Base-by-base conservation (phyloP, 1,140 invertebrate genomes). In the Metopolophium dirhodum region DNA sequence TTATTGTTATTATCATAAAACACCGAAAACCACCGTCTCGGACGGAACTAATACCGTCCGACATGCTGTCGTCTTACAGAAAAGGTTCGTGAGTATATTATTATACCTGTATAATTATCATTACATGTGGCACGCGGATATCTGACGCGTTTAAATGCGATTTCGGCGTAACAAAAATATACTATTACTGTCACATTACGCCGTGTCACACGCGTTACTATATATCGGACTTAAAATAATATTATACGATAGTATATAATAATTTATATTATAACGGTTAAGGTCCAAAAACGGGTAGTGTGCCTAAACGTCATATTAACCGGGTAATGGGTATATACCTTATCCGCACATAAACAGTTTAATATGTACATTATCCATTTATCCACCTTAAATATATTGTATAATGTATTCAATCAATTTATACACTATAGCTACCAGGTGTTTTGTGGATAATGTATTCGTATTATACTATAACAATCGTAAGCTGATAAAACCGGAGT, bases 11-110 rank as follows among this genome's bases (percentile, higher is more conserved):
- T 37, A 83, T 83, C 1, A 37, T 37, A 37, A 37, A 37, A 83
- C 22, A 6, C 37, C 82, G 35, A 41, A 37, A 83, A 83, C 22
- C 82, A 23, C 20, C 22, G 22, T 83, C 35, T 83, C 35, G 82
- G 37, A 41, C n/a, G 82, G 35, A 8, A 83, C 1, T 41, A 3
- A 4, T 85, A 26, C 37, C 35, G 18, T 9, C 22, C 8, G 57
- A 86, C 8, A 93, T 93, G 91, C 22, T 93, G 54, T 93, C 91
- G 68, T 92, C 91, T 51, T 93, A 93, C 91, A 93, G 91, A 85
- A 93, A 93, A 93, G 91, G 91, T 93, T 83, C 86, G 91, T 93
- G 85, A 92, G 47, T 83, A 37, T 37, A 11, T 30, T n/a, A 26
- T 14, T 68, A 18, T 68, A 14, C 4, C 14, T 26, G 26, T 57